Evolutionary conservation across 2,888 invertebrate genomes (phyloP), one percentile per base, ranked within the genome.

Genomic region (Oscheius myriophilus): DNA sequence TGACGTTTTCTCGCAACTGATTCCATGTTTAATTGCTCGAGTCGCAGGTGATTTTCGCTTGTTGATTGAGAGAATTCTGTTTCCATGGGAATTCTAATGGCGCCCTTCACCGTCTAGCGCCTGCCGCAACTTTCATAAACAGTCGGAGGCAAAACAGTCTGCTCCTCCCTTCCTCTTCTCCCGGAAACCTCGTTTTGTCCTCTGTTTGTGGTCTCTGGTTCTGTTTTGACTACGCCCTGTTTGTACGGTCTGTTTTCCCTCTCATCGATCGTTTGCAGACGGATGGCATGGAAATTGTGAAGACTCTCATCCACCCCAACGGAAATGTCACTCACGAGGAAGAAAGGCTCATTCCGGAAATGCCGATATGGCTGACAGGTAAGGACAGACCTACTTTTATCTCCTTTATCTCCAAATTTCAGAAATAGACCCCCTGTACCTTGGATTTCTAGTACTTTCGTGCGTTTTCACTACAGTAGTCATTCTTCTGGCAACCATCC

Each of bases 381-480:
- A 14, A 1, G n/a, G 18, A 3, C 12, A 39, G 21, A 21, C 0
- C 14, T 7, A 14, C 16, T n/a, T 41, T 2, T 45, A 11, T 26
- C 12, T 26, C 16, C 12, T 16, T 33, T 9, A 53, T 6, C 7
- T 26, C 49, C 16, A 39, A 55, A 21, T 26, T 80, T 45, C 71
- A 83, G 83, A 78, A 25, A 84, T 84, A 71, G 80, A 82, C 23
- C 68, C 70, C 16, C 70, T 73, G 65, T 84, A 81, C 59, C 61
- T 79, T 25, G 57, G 74, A 1, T 78, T 76, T 41, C 68, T 85
- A 0, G 69, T 74, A 12, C 61, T 83, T 9, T 78, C 80, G 1
- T 72, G 76, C 55, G 64, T 72, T 2, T 83, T 81, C 63, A 76
- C 83, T 9, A 25, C 71, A 11, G 59, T 83, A 23, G 78, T 81